These are phyloP conservation scores for Lordiphosa mommai DNA, from an alignment of 1,140 invertebrate species.

Conservation along the genomic window DNA sequence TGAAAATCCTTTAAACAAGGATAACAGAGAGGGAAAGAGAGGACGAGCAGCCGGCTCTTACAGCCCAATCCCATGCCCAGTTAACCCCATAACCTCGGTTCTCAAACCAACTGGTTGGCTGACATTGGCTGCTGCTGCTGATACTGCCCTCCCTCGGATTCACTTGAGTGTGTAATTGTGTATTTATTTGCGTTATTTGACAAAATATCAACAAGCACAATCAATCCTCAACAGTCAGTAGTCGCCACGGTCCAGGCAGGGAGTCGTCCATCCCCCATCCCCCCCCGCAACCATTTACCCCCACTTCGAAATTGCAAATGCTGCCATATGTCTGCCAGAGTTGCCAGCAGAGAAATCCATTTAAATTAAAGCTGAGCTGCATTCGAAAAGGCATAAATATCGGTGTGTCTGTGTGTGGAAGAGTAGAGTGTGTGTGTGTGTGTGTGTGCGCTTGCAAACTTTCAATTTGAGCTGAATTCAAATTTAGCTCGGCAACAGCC, in stretches of 20 bases:
- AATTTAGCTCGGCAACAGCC: conserved; percentile 49
- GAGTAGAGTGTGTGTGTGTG: conserved; percentile 8
- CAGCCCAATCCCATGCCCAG: conserved; percentile 34
- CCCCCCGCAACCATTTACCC: neutral
- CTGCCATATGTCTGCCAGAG: conserved; percentile 68
- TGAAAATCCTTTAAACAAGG: conserved; percentile 76
- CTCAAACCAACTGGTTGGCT: neutral
- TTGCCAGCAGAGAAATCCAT: conserved; percentile 59
- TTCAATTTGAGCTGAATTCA: conserved; percentile 77
- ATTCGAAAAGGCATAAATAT: conserved; percentile 77
- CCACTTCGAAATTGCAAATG: conserved; percentile 58
- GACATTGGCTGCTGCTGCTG: neutral
- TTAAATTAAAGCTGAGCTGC: conserved; percentile 77
- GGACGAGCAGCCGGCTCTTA: neutral
- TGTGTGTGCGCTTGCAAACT: conserved; percentile 54
- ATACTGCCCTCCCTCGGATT: conserved; percentile 21
- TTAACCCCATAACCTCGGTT: conserved; percentile 51
- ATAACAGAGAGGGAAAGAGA: conserved; percentile 29
- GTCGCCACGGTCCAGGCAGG: conserved; percentile 15
- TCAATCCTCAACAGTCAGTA: conserved; percentile 67
- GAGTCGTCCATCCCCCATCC: conserved; percentile 24
- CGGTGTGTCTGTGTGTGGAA: conserved; percentile 11
- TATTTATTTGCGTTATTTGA: conserved; percentile 78
- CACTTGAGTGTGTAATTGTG: conserved; percentile 78
- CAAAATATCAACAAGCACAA: conserved; percentile 78